Base-by-base conservation (phyloP, 2,888 invertebrate genomes). In the Lasioglossum morio region DNA sequence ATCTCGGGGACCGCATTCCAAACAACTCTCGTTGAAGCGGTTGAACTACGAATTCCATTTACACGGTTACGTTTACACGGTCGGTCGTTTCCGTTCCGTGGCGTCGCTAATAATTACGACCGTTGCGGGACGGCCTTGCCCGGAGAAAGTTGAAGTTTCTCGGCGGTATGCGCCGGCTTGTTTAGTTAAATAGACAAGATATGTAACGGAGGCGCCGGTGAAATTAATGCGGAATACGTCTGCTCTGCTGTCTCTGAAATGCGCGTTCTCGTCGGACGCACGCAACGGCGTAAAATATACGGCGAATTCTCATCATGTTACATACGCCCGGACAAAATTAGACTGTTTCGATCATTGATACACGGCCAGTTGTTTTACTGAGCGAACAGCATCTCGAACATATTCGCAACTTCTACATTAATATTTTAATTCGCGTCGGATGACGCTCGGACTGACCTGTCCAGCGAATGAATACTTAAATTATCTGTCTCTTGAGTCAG, bases 141-240 rank as follows among this genome's bases (percentile, higher is more conserved):
- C 16, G 53, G 74, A 34, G 75, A 76, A 85, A 83, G 84, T 85
- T 66, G 75, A 83, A 85, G 75, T 66, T 79, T 66, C 84, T n/a
- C 53, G 72, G 79, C 72, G 72, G 79, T 66, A 72, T 46, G 46
- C 60, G 46, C 37, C 43, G 30, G 79, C 37, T 57, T 83, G 83
- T 85, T 85, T 79, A 79, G 75, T 72, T 79, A 79, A 85, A 79
- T 66, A 72, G 40, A 40, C 34, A 74, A 75, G 69, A 76, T 79
- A 76, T 69, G 79, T 79, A 79, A 72, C 75, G 37, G 69, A 40
- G 53, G 73, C 37, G 69, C 63, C 34, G 66, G 77, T 53, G 72
- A 77, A 85, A 85, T 85, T 85, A 85, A 85, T 80, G 77, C 80
- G 80, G 80, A 63, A 84, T 77, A 80, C 72, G 80, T 84, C 73